These are phyloP conservation scores for Microchirus variegatus DNA, from an alignment of 2,797 vertebrate species.

Conservation along the genomic window DNA sequence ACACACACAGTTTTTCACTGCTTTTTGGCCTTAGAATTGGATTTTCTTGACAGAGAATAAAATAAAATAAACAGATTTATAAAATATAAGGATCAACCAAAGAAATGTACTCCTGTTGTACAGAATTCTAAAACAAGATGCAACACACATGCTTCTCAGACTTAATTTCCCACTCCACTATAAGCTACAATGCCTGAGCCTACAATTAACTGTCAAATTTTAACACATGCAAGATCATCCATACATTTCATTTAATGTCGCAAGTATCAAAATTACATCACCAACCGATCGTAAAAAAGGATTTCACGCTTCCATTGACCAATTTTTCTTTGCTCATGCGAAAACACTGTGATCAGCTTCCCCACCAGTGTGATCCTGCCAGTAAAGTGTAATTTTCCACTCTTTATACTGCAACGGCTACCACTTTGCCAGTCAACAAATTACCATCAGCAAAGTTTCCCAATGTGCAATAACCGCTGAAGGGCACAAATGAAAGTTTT, in stretches of 20 bases:
- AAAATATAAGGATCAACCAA: neutral
- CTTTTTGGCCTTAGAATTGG: conserved; percentile 16
- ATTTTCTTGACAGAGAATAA: conserved; percentile 21
- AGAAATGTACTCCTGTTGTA: conserved; percentile 30
- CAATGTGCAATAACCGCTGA: conserved; percentile 41
- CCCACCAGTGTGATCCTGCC: conserved; percentile 39
- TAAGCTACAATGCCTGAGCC: neutral
- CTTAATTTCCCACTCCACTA: neutral
- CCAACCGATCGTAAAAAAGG: neutral
- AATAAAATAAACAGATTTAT: conserved; percentile 5
- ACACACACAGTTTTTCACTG: conserved; percentile 5
- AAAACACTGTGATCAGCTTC: conserved; percentile 35
- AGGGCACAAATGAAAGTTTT: conserved; percentile 56
- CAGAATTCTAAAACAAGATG: conserved; percentile 25
- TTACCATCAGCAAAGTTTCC: conserved; percentile 56
- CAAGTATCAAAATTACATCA: neutral
- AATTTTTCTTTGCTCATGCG: conserved; percentile 25
- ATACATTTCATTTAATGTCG: conserved; percentile 1
- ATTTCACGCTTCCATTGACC: conserved; percentile 1
- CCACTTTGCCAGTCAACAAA: conserved; percentile 58
- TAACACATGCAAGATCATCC: neutral
- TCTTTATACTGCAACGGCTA: conserved; percentile 48
- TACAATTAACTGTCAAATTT: neutral
- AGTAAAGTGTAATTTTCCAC: conserved; percentile 61
- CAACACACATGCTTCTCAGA: neutral